Evolutionary conservation across 1,140 invertebrate species (phyloP).

Genomic region (Wiebesia pumilae): DNA sequence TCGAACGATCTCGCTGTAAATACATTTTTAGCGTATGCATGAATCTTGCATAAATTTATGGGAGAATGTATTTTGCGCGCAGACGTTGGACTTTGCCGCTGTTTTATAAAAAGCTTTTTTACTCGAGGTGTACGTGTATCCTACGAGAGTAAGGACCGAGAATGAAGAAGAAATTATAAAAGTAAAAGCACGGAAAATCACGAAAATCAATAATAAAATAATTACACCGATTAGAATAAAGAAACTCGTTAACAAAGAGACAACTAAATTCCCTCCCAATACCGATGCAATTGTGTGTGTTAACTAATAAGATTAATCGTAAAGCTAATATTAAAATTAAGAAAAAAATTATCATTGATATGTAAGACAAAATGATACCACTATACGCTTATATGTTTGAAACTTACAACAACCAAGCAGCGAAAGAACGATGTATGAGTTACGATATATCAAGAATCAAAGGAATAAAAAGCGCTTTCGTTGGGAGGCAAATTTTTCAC

Average conservation of each 20-base stretch:
- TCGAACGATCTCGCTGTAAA: constrained; percentile 38
- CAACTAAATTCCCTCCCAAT: constrained; percentile 73
- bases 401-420: constrained; percentile 24
- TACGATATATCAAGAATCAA: constrained; percentile 1
- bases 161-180: not conserved
- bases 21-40: constrained; percentile 13
- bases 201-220: no score
- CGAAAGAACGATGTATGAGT: constrained; percentile 11
- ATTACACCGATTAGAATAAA: constrained; percentile 9
- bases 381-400: constrained; percentile 61
- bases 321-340: constrained; percentile 65
- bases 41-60: not conserved
- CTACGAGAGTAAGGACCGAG: not conserved
- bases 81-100: constrained; percentile 5
- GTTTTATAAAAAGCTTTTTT: constrained; percentile 33
- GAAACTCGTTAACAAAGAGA: constrained; percentile 60
- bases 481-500: constrained; percentile 8
- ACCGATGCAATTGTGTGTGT: constrained; percentile 71
- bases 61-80: constrained; percentile 19
- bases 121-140: not conserved
- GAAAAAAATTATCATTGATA: constrained; percentile 70
- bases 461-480: constrained; percentile 25
- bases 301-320: constrained; percentile 72
- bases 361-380: constrained; percentile 54
- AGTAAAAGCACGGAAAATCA: not conserved